These are phyloP conservation scores for Glyptemys insculpta DNA, from an alignment of 2,797 vertebrate genomes.

Conservation along the genomic window DNA sequence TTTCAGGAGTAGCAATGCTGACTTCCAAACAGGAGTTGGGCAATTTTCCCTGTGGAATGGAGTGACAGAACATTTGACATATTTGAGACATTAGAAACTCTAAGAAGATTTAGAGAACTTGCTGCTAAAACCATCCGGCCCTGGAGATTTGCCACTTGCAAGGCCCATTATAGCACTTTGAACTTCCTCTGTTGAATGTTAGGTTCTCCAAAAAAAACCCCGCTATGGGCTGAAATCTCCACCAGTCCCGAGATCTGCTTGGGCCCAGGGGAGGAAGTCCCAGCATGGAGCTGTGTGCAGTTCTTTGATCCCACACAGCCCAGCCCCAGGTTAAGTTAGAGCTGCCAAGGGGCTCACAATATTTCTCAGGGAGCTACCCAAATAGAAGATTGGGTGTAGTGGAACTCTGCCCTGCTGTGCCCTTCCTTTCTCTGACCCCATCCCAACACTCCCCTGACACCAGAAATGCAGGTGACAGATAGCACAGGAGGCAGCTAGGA, in stretches of 20 bases:
- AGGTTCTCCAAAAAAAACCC: not conserved
- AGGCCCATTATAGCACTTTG: rapidly evolving
- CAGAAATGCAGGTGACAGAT: no score
- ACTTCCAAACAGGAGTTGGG: not conserved
- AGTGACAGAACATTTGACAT: not conserved
- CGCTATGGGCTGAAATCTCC: not conserved
- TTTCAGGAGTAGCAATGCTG: not conserved
- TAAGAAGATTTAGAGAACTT: not conserved
- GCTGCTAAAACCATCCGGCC: not conserved
- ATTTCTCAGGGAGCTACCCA: rapidly evolving
- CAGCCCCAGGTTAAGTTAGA: not conserved
- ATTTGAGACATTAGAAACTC: not conserved
- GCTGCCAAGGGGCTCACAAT: not conserved
- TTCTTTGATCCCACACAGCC: rapidly evolving
- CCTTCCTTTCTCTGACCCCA: not conserved
- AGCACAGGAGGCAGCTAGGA: not conserved
- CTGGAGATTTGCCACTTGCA: not conserved
- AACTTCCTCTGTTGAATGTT: not conserved
- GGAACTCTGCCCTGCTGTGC: not conserved
- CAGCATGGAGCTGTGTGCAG: not conserved
- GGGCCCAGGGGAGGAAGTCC: not conserved
- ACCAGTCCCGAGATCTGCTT: not conserved
- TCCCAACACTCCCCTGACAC: not conserved
- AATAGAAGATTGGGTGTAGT: not conserved
- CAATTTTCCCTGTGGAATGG: not conserved